Percentiles rank a stretch among this genome's conserved stretches.
phyloP scores from a whole-genome alignment of 2,113 vertebrate genomes.

The Spea bombifrons region DNA sequence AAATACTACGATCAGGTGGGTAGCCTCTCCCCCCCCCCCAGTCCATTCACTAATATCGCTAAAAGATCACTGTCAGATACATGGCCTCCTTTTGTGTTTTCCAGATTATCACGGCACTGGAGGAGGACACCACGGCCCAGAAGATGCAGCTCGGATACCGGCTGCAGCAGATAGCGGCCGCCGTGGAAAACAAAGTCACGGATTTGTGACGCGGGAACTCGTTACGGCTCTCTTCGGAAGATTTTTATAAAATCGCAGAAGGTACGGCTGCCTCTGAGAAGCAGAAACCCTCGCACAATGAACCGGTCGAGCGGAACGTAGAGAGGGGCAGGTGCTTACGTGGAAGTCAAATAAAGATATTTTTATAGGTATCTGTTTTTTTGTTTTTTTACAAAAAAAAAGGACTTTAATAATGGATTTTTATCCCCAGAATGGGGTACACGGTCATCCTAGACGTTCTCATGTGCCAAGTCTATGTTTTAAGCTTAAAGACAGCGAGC shows the following conservation, averaged over 20 bases:
- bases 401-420: slow-evolving; percentile 39
- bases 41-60: too few relatives aligned
- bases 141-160: slow-evolving; percentile 98
- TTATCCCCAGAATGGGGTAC: slow-evolving; percentile 27
- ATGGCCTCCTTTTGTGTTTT: too few relatives aligned
- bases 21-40: background rate
- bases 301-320: background rate
- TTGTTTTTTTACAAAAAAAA: slow-evolving; percentile 30
- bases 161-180: slow-evolving; percentile 93
- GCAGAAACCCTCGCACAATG: background rate
- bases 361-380: slow-evolving; percentile 57
- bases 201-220: slow-evolving; percentile 78
- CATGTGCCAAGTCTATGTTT: slow-evolving; percentile 56
- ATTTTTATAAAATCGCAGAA: slow-evolving; percentile 38
- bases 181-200: slow-evolving; percentile 97
- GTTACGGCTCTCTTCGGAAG: slow-evolving; percentile 26
- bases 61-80: too few relatives aligned
- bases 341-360: slow-evolving; percentile 45
- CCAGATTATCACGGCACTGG: slow-evolving; percentile 93
- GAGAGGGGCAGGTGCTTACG: background rate
- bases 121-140: slow-evolving; percentile 89
- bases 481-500: background rate
- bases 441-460: slow-evolving; percentile 23
- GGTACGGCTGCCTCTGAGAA: slow-evolving; percentile 30
- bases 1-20: slow-evolving; percentile 97